Evolutionary conservation across 2,113 vertebrate species (phyloP).

Genomic region (Tympanuchus pallidicinctus): DNA sequence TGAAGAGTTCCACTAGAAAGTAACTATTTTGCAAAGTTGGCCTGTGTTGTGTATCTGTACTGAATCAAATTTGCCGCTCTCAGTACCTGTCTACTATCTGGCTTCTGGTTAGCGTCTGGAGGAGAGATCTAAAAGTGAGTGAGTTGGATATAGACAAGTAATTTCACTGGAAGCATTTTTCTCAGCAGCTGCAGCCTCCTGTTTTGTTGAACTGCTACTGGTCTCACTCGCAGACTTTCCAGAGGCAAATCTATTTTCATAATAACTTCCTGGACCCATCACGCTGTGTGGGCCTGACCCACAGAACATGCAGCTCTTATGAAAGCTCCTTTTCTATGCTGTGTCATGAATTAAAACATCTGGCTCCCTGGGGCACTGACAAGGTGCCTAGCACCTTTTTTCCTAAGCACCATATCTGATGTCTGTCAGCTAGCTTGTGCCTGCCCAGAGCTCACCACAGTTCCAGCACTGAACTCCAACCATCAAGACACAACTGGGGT

Average conservation of each 20-base stretch:
- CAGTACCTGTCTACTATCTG: not conserved
- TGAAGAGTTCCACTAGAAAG: not conserved
- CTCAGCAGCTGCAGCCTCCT: constrained; percentile 55
- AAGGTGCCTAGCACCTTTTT: constrained; percentile 43
- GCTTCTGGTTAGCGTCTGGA: constrained; percentile 12
- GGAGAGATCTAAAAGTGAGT: not conserved
- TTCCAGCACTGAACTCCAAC: constrained; percentile 44
- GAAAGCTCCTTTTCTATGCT: constrained; percentile 45
- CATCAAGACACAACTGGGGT: not conserved
- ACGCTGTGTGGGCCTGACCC: constrained; percentile 57
- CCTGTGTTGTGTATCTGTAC: not conserved
- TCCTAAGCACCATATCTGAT: not conserved
- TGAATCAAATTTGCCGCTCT: constrained; percentile 10
- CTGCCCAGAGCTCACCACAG: not conserved
- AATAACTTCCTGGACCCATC: constrained; percentile 58
- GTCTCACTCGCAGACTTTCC: constrained; percentile 44
- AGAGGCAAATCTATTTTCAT: constrained; percentile 55
- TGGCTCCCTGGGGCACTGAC: constrained; percentile 11
- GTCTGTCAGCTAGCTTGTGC: not conserved
- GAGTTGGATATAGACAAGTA: not conserved
- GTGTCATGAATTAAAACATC: constrained; percentile 56
- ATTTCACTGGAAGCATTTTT: constrained; percentile 20
- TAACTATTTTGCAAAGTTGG: not conserved
- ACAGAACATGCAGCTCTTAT: constrained; percentile 26
- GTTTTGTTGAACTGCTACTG: constrained; percentile 14